Conservation (phyloP, 2,113 vertebrate genomes). For the Pelodiscus sinensis region DNA sequence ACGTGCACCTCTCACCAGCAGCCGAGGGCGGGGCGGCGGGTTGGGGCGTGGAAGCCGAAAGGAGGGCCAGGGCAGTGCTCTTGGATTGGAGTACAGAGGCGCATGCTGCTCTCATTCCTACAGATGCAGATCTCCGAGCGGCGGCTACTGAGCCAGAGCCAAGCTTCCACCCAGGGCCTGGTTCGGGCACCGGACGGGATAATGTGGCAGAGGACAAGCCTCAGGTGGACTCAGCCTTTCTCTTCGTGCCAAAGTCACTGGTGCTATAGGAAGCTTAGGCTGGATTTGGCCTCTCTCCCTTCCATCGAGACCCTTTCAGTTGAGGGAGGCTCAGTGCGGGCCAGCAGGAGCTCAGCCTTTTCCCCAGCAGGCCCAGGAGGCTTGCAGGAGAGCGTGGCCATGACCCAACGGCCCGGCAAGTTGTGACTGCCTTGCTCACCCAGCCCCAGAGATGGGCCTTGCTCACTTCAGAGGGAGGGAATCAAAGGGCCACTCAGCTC, state of each 20-base stretch:
- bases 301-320: neutral
- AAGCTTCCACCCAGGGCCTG: fast-evolving
- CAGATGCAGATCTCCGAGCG: slow-evolving; percentile 72
- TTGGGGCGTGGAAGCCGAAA: neutral
- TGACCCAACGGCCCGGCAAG: neutral
- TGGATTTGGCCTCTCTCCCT: neutral
- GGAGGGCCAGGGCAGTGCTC: fast-evolving
- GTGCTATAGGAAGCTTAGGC: neutral
- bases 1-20: neutral
- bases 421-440: neutral
- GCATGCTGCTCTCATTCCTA: neutral
- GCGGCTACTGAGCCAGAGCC: slow-evolving; percentile 59
- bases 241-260: neutral
- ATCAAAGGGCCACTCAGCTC: neutral
- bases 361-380: neutral
- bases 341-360: neutral
- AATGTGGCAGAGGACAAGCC: slow-evolving; percentile 29
- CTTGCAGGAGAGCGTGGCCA: neutral
- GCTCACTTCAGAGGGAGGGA: neutral
- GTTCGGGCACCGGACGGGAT: neutral
- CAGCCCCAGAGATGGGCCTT: neutral
- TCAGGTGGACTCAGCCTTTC: slow-evolving; percentile 72
- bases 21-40: fast-evolving
- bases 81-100: neutral
- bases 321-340: neutral